phyloP scores from a whole-genome alignment of 2,797 vertebrate genomes.

The Lemur catta region DNA sequence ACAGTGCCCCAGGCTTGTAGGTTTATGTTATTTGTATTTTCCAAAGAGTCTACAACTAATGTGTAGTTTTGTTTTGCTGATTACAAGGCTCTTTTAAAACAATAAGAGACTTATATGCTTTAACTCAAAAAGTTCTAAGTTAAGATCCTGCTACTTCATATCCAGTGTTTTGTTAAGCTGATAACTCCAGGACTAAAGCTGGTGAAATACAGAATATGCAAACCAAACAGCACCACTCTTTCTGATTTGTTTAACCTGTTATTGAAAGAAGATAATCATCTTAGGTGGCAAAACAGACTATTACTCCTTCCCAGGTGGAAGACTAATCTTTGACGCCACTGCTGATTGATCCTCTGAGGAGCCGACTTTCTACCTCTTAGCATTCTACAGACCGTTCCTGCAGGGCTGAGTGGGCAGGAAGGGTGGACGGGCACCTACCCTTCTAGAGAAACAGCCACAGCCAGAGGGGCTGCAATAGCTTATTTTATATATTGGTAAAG shows the following conservation, averaged over 20 bases:
- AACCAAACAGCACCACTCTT: not conserved
- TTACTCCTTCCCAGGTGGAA: not conserved
- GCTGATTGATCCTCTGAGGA: not conserved
- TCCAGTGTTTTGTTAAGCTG: not conserved
- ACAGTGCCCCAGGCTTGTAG: not conserved
- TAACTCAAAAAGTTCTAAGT: not conserved
- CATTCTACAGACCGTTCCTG: too few relatives aligned
- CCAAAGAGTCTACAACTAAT: not conserved
- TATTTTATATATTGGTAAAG: too few relatives aligned
- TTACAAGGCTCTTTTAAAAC: not conserved
- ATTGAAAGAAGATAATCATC: not conserved
- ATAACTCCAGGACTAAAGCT: not conserved
- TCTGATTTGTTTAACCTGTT: not conserved
- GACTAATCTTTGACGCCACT: not conserved
- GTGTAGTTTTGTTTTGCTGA: not conserved
- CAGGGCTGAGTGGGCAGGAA: not conserved
- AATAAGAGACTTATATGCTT: not conserved
- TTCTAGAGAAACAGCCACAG: not conserved
- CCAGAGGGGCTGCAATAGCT: not conserved
- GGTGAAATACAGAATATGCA: not conserved
- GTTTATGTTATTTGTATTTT: not conserved
- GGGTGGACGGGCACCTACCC: too few relatives aligned
- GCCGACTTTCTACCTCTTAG: not conserved
- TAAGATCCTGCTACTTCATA: not conserved
- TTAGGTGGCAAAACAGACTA: not conserved